Percentiles rank a stretch among this genome's conserved stretches.
Conservation (phyloP, 2,888 invertebrate genomes). For the Portevinia maculata region DNA sequence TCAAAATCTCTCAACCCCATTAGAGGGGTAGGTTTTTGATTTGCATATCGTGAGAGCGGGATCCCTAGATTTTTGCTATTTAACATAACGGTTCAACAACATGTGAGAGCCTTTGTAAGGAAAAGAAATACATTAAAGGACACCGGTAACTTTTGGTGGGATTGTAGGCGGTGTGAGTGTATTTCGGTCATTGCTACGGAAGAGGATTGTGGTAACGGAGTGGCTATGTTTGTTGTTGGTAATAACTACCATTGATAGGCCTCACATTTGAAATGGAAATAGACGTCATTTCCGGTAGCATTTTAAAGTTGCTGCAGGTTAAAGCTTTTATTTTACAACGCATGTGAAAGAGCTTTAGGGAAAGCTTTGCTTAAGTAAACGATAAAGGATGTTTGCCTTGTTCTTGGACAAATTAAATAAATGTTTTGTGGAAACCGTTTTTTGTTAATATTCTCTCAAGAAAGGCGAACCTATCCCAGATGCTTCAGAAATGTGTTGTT, state of each 20-base stretch:
- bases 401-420: too few relatives aligned
- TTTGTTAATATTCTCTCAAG: too few relatives aligned
- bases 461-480: too few relatives aligned
- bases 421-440: too few relatives aligned
- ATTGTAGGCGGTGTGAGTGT: neutral
- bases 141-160: conserved; percentile 25
- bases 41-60: conserved; percentile 32
- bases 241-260: conserved; percentile 25
- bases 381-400: too few relatives aligned
- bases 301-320: neutral
- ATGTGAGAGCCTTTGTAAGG: conserved; percentile 12
- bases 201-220: conserved; percentile 4
- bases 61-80: conserved; percentile 42
- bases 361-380: neutral
- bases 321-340: neutral
- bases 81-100: conserved; percentile 56
- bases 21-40: conserved; percentile 28
- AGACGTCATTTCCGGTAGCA: conserved; percentile 47
- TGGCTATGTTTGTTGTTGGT: neutral
- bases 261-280: conserved; percentile 5
- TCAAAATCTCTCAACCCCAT: conserved; percentile 43
- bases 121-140: conserved; percentile 28
- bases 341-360: neutral
- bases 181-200: conserved; percentile 45
- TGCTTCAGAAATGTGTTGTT: too few relatives aligned